phyloP scores from a whole-genome alignment of 2,113 vertebrate genomes.

The Indri indri region DNA sequence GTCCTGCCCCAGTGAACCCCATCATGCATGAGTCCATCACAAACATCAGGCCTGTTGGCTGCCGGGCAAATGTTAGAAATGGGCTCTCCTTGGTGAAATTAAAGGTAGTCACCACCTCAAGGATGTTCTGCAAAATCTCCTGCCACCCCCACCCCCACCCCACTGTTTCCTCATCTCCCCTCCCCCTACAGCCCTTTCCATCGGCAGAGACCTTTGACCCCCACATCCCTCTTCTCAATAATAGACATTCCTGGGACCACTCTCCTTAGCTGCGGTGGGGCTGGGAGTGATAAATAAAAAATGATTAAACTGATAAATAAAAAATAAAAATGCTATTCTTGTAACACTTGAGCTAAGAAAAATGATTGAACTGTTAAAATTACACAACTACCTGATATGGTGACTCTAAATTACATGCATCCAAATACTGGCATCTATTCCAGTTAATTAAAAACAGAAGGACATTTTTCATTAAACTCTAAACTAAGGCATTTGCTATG shows the following conservation, averaged over 20 bases:
- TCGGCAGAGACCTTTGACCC: not conserved
- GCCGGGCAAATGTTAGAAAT: accelerated
- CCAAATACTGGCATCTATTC: not conserved
- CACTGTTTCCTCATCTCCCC: not conserved
- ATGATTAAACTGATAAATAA: no score
- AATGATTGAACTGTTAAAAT: not conserved
- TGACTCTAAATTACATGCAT: not conserved
- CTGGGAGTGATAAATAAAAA: not conserved
- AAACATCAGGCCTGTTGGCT: no score
- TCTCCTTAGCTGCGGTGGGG: no score
- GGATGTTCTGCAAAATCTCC: no score
- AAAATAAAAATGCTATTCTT: no score
- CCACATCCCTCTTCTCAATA: not conserved
- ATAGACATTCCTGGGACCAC: not conserved
- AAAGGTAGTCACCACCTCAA: no score
- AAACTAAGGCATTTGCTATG: not conserved
- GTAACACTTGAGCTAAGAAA: not conserved
- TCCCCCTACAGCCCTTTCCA: not conserved
- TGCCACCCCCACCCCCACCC: no score
- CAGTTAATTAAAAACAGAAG: not conserved
- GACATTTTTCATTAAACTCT: not conserved
- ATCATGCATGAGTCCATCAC: not conserved
- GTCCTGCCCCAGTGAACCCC: no score
- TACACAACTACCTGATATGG: not conserved
- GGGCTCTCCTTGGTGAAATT: not conserved